Base-by-base conservation (phyloP, 2,113 vertebrate species). In the Ictalurus punctatus region DNA sequence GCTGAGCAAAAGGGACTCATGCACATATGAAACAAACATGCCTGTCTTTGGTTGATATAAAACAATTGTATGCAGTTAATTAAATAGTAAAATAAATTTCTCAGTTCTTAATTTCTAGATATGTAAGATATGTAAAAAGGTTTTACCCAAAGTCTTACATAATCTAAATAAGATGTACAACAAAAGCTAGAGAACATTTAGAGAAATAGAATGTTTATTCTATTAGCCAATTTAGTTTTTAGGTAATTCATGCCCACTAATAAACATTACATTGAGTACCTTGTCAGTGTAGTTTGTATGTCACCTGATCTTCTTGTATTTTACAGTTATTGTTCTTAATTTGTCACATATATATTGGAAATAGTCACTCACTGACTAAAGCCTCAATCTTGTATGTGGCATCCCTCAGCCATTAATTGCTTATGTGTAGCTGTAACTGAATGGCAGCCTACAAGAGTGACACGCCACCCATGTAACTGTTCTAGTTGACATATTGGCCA, bases 381-480 rank as follows among this genome's bases (percentile, higher is more conserved):
- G 19, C 48, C 52, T 25, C 21, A 27, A 40, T 44, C 9, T n/a
- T 79, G 14, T n/a, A 48, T 65, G 56, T 86, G n/a, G 17, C 79
- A 78, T 84, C 63, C 44, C 9, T 83, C 78, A 89, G 86, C 90
- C 37, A 83, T 91, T 91, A 91, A 92, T 93, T 87, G 74, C 40
- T 48, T 76, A 61, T 90, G 65, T 74, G 87, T 84, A 30, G 52
- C 59, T 92, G 83, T 88, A 82, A 88, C 84, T 87, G 84, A 90
- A 90, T 85, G 90, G 91, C 91, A 91, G 88, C 87, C 69, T 89
- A 74, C 44, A 71, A 90, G 87, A 88, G 87, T 93, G 93, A 95
- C 94, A 94, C 92, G 91, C 93, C 90, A 88, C 82, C 85, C 87
- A 87, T 87, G 91, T 93, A 86, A 91, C 89, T 90, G 69, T 87